Evolutionary conservation across 2,888 invertebrate genomes (phyloP).

Genomic region (Pilophorus perplexus): DNA sequence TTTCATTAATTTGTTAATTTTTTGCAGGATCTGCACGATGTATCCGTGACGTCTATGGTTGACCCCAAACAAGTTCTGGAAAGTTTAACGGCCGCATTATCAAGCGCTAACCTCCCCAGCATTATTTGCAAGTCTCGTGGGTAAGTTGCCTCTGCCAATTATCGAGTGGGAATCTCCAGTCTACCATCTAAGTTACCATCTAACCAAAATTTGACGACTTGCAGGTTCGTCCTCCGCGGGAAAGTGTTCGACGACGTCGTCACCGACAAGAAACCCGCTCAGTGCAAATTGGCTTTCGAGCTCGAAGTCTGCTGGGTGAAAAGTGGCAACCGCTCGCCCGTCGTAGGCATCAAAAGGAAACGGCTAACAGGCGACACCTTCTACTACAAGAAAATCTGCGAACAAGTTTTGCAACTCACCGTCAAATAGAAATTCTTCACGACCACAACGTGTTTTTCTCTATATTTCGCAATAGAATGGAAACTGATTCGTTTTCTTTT

Average conservation of each 20-base stretch:
- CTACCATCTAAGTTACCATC: too few relatives aligned
- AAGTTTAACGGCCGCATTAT: constrained; percentile 61
- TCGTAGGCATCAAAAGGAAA: constrained; percentile 67
- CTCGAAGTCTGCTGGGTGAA: constrained; percentile 64
- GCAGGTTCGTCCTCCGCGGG: constrained; percentile 65
- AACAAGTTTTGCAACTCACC: constrained; percentile 60
- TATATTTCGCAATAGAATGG: too few relatives aligned
- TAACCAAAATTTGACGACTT: too few relatives aligned
- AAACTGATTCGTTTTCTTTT: too few relatives aligned
- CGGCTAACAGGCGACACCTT: constrained; percentile 74
- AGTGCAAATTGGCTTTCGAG: constrained; percentile 60
- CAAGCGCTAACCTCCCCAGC: constrained; percentile 58
- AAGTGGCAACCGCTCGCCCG: constrained; percentile 50
- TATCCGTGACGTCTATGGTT: constrained; percentile 66
- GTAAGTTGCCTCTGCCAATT: constrained; percentile 53
- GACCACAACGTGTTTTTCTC: too few relatives aligned
- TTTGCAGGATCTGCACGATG: constrained; percentile 65
- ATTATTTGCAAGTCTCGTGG: constrained; percentile 65
- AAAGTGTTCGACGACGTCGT: constrained; percentile 53
- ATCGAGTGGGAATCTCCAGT: too few relatives aligned
- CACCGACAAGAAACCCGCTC: constrained; percentile 23
- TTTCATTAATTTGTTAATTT: too few relatives aligned
- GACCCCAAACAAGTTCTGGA: constrained; percentile 64
- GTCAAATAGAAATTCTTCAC: constrained; percentile 30
- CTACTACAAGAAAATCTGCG: constrained; percentile 76